phyloP scores from a whole-genome alignment of 2,797 vertebrate genomes.

The Ceryle rudis region DNA sequence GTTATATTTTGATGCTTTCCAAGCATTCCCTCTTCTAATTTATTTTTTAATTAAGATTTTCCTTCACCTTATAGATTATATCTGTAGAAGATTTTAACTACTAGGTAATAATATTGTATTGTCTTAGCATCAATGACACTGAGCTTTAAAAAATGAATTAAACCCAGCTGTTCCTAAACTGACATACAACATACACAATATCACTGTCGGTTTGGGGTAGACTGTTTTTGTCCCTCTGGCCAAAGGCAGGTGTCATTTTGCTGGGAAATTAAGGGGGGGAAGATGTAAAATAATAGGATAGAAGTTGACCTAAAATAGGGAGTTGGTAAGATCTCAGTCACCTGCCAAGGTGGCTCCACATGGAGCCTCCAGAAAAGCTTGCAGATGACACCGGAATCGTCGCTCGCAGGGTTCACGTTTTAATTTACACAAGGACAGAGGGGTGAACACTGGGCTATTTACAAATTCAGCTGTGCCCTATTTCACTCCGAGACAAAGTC shows the following conservation, averaged over 20 bases:
- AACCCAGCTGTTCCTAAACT: background rate
- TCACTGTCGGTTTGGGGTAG: background rate
- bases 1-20: background rate
- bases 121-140: background rate
- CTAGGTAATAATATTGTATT: background rate
- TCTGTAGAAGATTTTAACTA: background rate
- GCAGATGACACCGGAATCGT: slow-evolving; percentile 26
- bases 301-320: background rate
- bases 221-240: background rate
- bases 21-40: background rate
- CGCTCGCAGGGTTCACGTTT: slow-evolving; percentile 18
- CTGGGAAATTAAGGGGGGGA: background rate
- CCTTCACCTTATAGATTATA: background rate
- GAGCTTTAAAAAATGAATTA: background rate
- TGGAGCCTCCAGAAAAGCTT: background rate
- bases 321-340: background rate
- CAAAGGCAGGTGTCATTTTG: background rate
- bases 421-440: slow-evolving; percentile 56
- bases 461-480: slow-evolving; percentile 66
- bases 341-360: background rate
- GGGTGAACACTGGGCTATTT: slow-evolving; percentile 27
- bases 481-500: slow-evolving; percentile 62
- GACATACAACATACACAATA: background rate
- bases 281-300: background rate
- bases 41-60: background rate